Evolutionary conservation across 2,797 vertebrate species (phyloP).

Genomic region (Acanthis flammea): DNA sequence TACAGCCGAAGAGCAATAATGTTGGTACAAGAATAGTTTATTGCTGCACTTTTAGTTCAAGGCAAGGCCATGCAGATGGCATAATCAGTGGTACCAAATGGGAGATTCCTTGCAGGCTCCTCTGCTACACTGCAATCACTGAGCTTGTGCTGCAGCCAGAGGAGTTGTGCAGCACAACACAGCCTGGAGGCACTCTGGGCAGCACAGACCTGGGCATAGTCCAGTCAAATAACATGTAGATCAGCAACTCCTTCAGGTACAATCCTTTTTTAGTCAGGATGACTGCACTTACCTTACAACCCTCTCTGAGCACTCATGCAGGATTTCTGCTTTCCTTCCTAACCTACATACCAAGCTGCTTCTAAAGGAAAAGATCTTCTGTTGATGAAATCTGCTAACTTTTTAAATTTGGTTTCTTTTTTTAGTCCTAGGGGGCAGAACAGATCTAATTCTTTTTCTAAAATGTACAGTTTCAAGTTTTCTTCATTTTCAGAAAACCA

Average conservation of each 20-base stretch:
- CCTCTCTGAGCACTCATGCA: neutral
- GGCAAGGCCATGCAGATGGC: neutral
- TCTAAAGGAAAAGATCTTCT: neutral
- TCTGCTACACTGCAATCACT: neutral
- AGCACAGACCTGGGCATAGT: neutral
- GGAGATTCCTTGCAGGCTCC: neutral
- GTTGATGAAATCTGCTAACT: neutral
- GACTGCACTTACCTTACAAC: neutral
- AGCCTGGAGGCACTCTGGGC: neutral
- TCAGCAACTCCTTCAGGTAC: neutral
- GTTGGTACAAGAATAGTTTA: neutral
- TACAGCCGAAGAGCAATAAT: neutral
- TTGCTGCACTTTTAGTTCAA: neutral
- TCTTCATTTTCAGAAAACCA: neutral
- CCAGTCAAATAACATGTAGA: neutral
- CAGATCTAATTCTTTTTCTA: neutral
- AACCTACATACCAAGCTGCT: neutral
- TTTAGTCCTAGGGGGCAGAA: neutral
- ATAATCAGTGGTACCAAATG: no score
- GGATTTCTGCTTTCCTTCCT: neutral
- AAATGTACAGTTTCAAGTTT: neutral
- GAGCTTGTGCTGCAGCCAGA: neutral
- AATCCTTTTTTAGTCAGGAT: neutral
- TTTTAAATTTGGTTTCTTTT: neutral
- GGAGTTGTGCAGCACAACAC: accelerated